Evolutionary conservation across 2,888 invertebrate species (phyloP).

Genomic region (Parthenolecanium corni): DNA sequence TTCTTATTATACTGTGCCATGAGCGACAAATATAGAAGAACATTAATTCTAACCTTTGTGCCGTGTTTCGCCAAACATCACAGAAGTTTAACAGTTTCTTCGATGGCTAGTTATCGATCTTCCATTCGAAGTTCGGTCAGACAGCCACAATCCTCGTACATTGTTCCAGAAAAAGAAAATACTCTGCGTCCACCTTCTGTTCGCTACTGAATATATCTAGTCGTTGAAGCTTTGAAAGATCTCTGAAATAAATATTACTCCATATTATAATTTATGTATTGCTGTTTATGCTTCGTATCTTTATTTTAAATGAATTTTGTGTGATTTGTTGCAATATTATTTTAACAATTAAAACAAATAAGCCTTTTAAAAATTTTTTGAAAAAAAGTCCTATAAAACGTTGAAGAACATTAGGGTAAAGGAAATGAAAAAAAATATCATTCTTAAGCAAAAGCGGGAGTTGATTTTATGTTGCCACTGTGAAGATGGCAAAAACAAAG

Average conservation of each 20-base stretch:
- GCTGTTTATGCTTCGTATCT: background rate
- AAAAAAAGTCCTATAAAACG: no score
- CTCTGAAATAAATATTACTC: background rate
- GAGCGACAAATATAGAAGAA: conserved; percentile 59
- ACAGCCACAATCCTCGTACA: conserved; percentile 7
- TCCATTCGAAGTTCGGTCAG: conserved; percentile 21
- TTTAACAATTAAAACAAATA: no score
- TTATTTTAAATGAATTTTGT: conserved; percentile 5
- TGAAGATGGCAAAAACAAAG: no score
- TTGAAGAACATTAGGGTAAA: no score
- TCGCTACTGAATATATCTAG: background rate
- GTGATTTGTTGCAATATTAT: background rate
- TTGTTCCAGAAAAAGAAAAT: conserved; percentile 11
- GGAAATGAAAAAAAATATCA: no score
- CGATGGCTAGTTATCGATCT: conserved; percentile 28
- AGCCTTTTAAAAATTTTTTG: no score
- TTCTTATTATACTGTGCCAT: conserved; percentile 66
- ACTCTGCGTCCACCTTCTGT: conserved; percentile 9
- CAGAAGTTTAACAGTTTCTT: conserved; percentile 19
- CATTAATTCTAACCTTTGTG: conserved; percentile 37
- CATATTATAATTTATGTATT: no score
- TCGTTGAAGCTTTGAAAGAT: background rate
- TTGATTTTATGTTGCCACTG: no score
- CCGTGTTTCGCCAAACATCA: conserved; percentile 32
- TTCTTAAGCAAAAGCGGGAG: no score